Evolutionary conservation across 2,113 vertebrate genomes (phyloP), one percentile per base, ranked within the genome.

Genomic region (Cebus imitator): DNA sequence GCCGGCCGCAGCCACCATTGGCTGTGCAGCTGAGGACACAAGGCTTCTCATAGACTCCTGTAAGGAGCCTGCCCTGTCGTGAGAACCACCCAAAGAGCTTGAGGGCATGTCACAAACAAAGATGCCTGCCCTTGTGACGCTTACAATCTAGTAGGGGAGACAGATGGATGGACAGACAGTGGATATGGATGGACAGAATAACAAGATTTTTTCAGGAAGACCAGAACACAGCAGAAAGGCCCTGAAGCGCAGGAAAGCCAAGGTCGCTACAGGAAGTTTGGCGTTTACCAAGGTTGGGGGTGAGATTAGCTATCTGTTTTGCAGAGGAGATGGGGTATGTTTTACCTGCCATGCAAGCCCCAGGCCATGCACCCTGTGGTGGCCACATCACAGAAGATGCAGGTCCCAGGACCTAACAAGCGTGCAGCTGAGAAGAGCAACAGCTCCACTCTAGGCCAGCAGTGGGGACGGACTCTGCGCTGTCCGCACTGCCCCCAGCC

Each of bases 1-100:
- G 78, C 0, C 0, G 2, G 57, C 11, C 18, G 9, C 48, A 1
- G 55, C 37, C 9, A 6, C 35, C 32, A 0, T 3, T 1, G 58
- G 35, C 35, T 43, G 6, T 0, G 7, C n/a, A 43, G 23, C 11
- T 40, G 6, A 73, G 61, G 70, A 0, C 43, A 10, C 0, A 0
- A 55, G 30, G n/a, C 81, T 43, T 32, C 90, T 21, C 55, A 3
- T 0, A n/a, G 48, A 72, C 27, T 21, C 75, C 48, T 8, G 12
- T 27, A 8, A 40, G 72, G 48, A n/a, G 13, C 5, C 35, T 37
- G 17, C n/a, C 35, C 70, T 3, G 1, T 35, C 20, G 5, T 0
- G 8, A 48, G 50, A 21, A 32, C 2, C 0, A 27, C 10, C 35
- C 1, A 13, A 0, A 80, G 43, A 61, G 18, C 13, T 11, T 5